Conservation (phyloP, 2,113 vertebrate genomes). For the Periophthalmodon schlosseri region DNA sequence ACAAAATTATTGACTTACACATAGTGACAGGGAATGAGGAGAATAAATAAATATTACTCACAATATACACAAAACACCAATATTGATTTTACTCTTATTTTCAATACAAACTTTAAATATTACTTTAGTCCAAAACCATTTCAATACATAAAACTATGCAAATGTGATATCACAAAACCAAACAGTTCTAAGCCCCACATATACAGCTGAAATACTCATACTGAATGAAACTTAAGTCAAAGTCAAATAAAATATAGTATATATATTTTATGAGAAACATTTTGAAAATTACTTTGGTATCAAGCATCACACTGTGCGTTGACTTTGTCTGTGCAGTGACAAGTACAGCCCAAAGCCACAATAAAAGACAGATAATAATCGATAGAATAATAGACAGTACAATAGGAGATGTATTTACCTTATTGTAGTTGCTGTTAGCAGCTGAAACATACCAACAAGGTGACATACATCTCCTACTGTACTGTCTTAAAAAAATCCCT, state of each 20-base stretch:
- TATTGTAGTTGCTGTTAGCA: no score
- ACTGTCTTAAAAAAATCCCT: no score
- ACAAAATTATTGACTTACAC: not conserved
- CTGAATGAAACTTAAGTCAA: not conserved
- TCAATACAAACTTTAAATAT: not conserved
- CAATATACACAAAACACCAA: not conserved
- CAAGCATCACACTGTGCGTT: not conserved
- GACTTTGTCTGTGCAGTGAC: no score
- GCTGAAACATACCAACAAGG: no score
- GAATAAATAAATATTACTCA: not conserved
- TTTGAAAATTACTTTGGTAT: not conserved
- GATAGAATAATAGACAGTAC: no score
- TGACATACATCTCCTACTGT: no score
- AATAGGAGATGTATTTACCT: no score
- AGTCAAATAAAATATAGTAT: not conserved
- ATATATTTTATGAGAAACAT: not conserved
- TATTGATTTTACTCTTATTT: not conserved
- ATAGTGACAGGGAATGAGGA: not conserved
- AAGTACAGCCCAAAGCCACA: not conserved
- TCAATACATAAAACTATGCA: not conserved
- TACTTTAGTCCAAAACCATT: not conserved
- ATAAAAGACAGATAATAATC: slow-evolving; percentile 1
- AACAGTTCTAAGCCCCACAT: not conserved
- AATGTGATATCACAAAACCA: no score
- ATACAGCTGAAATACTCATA: not conserved